Percentiles rank a stretch among this genome's conserved stretches.
Conservation (phyloP, 2,113 vertebrate genomes). For the Pao palembangensis region DNA sequence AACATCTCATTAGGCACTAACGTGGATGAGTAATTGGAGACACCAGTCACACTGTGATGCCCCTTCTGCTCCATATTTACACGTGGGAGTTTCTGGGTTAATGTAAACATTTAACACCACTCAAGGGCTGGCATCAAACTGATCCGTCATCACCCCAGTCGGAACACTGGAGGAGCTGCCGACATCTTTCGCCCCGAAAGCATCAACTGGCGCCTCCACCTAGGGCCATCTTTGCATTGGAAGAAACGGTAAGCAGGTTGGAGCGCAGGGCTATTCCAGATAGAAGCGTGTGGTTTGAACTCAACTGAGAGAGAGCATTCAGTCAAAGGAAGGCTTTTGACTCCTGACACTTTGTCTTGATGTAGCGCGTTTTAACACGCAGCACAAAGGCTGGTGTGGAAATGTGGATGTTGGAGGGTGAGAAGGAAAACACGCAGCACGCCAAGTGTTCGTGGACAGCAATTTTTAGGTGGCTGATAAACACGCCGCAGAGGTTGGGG, state of each 20-base stretch:
- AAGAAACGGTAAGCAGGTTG: not conserved
- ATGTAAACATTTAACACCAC: conserved; percentile 49
- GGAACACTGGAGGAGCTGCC: conserved; percentile 49
- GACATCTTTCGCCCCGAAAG: conserved; percentile 22
- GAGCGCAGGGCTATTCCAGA: conserved; percentile 16
- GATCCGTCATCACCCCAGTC: not conserved
- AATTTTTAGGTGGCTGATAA: too few relatives aligned
- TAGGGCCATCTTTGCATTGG: conserved; percentile 29
- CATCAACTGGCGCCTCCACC: conserved; percentile 52
- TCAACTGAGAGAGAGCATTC: conserved; percentile 29
- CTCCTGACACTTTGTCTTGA: conserved; percentile 51
- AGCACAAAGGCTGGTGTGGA: not conserved
- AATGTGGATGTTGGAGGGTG: too few relatives aligned
- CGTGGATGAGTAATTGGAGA: conserved; percentile 37
- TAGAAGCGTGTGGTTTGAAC: conserved; percentile 48
- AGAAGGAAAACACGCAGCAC: too few relatives aligned
- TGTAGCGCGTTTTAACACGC: conserved; percentile 31
- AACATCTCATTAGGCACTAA: conserved; percentile 5
- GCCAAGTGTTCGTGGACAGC: too few relatives aligned
- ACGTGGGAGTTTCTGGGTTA: conserved; percentile 33
- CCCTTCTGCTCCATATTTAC: conserved; percentile 8
- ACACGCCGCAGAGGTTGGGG: not conserved
- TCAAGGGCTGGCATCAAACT: conserved; percentile 36
- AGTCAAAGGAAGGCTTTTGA: conserved; percentile 47
- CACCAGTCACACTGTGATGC: not conserved